Evolutionary conservation across 2,797 vertebrate genomes (phyloP).

Genomic region (Cynopterus sphinx): DNA sequence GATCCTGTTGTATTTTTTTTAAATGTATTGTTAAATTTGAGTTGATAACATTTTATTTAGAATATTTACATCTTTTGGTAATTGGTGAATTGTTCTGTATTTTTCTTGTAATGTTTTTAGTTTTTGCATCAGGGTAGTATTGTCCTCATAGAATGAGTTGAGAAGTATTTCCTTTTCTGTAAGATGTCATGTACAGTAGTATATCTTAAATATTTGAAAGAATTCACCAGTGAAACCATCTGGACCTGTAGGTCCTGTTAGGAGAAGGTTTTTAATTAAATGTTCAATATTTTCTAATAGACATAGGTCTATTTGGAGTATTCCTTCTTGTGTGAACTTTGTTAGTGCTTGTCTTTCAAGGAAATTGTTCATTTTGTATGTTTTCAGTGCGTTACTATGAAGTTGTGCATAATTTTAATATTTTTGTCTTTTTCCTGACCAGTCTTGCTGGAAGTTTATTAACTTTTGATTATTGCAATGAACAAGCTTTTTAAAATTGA

Average conservation of each 20-base stretch:
- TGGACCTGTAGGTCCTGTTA: background rate
- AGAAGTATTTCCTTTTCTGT: background rate
- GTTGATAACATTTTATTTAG: background rate
- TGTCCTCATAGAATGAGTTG: background rate
- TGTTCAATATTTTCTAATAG: background rate
- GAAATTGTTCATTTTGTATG: background rate
- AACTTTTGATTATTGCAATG: background rate
- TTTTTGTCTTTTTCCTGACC: background rate
- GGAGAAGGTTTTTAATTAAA: background rate
- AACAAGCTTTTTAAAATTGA: background rate
- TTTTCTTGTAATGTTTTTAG: background rate
- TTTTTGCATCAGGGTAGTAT: background rate
- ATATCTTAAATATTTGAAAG: background rate
- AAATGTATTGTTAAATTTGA: background rate
- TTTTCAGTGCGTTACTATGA: background rate
- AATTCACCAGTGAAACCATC: background rate
- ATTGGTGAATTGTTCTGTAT: background rate
- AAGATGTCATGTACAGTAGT: background rate
- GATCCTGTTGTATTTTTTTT: background rate
- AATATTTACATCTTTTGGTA: background rate
- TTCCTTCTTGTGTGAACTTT: background rate
- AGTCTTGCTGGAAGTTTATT: background rate
- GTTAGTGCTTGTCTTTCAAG: background rate
- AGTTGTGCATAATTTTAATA: background rate
- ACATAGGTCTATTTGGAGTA: background rate